A percentile compares a stretch with the other conserved stretches of the same genome.
Conservation (phyloP, 2,888 invertebrate species). For the Dicroscelio sp. region DNA sequence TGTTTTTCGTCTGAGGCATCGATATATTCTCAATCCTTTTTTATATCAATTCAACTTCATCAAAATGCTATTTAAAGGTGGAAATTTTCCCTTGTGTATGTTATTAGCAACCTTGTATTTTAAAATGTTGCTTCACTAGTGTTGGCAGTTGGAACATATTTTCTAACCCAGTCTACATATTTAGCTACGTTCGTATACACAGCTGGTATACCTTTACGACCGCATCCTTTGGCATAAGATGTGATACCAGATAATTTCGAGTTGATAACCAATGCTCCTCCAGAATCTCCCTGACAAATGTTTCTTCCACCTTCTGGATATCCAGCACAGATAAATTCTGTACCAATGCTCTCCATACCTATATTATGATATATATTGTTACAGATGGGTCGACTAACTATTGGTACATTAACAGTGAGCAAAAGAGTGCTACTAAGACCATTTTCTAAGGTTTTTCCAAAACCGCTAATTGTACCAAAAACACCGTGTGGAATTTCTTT, state of each 20-base stretch:
- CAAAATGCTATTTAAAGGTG: too few relatives aligned
- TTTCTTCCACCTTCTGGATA: neutral
- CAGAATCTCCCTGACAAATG: constrained; percentile 14
- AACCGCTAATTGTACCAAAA: neutral
- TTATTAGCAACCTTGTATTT: too few relatives aligned
- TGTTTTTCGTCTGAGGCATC: too few relatives aligned
- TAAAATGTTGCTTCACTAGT: too few relatives aligned
- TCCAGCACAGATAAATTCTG: constrained; percentile 13
- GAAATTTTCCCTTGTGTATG: too few relatives aligned
- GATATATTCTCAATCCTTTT: too few relatives aligned
- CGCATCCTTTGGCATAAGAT: constrained; percentile 17
- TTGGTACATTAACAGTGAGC: neutral
- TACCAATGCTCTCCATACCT: neutral
- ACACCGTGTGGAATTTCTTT: neutral
- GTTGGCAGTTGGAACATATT: constrained; percentile 1
- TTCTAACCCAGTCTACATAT: neutral
- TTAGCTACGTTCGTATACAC: constrained; percentile 14
- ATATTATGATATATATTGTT: neutral
- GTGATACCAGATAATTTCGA: constrained; percentile 2
- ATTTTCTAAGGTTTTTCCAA: neutral
- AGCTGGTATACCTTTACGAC: neutral
- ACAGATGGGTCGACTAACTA: neutral
- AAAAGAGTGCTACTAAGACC: neutral
- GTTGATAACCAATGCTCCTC: constrained; percentile 4
- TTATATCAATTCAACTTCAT: too few relatives aligned